A percentile compares a stretch with the other conserved stretches of the same genome.
Conservation (phyloP, 2,797 vertebrate species). For the Mionectes olivaceus region DNA sequence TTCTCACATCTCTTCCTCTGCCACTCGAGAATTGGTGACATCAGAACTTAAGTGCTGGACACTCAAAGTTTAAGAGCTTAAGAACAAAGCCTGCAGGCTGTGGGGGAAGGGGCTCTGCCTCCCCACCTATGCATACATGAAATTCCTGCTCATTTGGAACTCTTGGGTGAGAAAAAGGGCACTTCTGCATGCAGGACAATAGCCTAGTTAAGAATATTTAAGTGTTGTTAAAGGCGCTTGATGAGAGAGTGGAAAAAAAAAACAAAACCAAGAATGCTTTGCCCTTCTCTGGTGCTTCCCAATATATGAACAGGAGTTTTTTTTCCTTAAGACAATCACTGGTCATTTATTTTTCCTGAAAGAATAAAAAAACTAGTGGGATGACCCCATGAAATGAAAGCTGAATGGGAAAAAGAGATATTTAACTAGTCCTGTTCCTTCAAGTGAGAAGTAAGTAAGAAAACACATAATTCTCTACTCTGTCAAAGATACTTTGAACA, state of each 20-base stretch:
- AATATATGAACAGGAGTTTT: background rate
- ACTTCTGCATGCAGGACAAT: background rate
- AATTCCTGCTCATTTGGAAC: slow-evolving; percentile 16
- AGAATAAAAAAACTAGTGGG: background rate
- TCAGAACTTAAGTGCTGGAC: background rate
- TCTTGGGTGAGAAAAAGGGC: background rate
- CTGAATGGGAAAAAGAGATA: background rate
- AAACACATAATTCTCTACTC: background rate
- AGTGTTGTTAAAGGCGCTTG: background rate
- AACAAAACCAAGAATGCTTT: background rate
- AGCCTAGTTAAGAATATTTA: background rate
- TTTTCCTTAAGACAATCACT: background rate
- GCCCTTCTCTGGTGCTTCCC: background rate
- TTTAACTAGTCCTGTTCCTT: background rate
- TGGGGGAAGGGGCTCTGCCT: background rate
- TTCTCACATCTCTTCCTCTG: background rate
- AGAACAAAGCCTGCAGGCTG: background rate
- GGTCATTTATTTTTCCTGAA: background rate
- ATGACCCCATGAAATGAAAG: background rate
- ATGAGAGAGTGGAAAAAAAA: background rate
- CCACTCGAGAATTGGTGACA: background rate
- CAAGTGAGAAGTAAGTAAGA: background rate
- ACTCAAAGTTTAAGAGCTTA: background rate
- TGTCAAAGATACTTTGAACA: background rate
- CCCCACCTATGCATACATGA: background rate